A percentile compares a stretch with the other conserved stretches of the same genome.
Evolutionary conservation across 2,888 invertebrate species (phyloP).

Genomic region (Acronicta aceris): DNA sequence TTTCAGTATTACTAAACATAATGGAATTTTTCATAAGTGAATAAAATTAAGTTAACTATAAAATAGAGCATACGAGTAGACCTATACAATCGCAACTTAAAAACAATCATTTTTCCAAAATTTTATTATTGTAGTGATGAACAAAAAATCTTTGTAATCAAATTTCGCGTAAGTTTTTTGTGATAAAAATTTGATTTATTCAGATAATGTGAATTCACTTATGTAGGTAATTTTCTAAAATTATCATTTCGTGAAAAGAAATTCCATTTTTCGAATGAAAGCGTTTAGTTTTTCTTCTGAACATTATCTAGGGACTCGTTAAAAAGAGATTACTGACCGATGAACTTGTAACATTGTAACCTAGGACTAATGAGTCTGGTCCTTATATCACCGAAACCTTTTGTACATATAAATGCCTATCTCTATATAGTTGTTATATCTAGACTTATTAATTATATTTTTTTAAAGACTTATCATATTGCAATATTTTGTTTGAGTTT

Average conservation of each 20-base stretch:
- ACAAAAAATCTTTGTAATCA: no score
- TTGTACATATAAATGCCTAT: background rate
- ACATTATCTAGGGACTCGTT: conserved; percentile 30
- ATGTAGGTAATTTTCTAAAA: background rate
- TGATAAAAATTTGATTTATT: background rate
- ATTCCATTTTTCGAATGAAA: conserved; percentile 8
- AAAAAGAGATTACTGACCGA: conserved; percentile 48
- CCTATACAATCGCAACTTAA: no score
- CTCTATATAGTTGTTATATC: background rate
- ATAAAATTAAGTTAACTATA: no score
- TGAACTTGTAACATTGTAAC: conserved; percentile 36
- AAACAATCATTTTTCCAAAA: no score
- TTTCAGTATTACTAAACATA: no score
- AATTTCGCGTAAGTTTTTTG: background rate
- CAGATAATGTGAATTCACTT: background rate
- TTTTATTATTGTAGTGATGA: no score
- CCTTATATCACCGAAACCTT: background rate
- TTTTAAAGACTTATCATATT: no score
- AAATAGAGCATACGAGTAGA: no score
- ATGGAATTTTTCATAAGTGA: no score
- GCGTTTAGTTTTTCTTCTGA: conserved; percentile 20
- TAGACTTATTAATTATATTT: background rate
- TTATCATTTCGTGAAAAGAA: background rate
- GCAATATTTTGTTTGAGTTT: no score
- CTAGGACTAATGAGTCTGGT: conserved; percentile 28